These are phyloP conservation scores for Apolygus lucorum DNA, from an alignment of 1,140 invertebrate species.

Conservation along the genomic window DNA sequence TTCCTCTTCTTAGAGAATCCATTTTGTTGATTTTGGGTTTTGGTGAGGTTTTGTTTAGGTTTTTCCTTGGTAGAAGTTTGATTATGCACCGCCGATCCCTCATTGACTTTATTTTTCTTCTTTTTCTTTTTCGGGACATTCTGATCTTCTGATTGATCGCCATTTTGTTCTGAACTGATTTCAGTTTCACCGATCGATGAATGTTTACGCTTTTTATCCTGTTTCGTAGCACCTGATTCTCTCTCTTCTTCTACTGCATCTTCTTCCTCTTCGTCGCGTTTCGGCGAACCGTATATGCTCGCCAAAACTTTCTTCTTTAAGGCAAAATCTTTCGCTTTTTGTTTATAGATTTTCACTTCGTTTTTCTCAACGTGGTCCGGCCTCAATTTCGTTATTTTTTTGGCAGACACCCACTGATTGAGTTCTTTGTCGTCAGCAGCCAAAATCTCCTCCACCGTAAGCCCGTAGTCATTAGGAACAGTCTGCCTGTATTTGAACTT, in stretches of 20 bases:
- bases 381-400: conserved; percentile 74
- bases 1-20: conserved; percentile 8
- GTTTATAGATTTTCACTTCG: conserved; percentile 65
- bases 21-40: conserved; percentile 30
- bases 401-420: conserved; percentile 89
- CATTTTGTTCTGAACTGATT: conserved; percentile 29
- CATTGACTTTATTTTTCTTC: no score
- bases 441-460: conserved; percentile 85
- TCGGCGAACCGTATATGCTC: conserved; percentile 55
- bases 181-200: conserved; percentile 24
- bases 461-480: conserved; percentile 80
- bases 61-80: conserved; percentile 32
- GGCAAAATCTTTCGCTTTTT: conserved; percentile 60
- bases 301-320: conserved; percentile 76
- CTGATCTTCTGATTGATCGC: no score
- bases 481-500: conserved; percentile 89
- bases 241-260: no score
- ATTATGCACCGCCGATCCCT: conserved; percentile 28
- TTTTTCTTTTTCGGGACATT: conserved; percentile 31
- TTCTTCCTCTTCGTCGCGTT: conserved; percentile 12
- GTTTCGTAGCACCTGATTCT: no score
- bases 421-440: conserved; percentile 83
- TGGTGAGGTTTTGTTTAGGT: conserved; percentile 21
- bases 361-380: conserved; percentile 68
- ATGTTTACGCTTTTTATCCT: no score